A percentile compares a stretch with the other conserved stretches of the same genome.
Conservation (phyloP, 2,113 vertebrate species). For the Sminthopsis crassicaudata region DNA sequence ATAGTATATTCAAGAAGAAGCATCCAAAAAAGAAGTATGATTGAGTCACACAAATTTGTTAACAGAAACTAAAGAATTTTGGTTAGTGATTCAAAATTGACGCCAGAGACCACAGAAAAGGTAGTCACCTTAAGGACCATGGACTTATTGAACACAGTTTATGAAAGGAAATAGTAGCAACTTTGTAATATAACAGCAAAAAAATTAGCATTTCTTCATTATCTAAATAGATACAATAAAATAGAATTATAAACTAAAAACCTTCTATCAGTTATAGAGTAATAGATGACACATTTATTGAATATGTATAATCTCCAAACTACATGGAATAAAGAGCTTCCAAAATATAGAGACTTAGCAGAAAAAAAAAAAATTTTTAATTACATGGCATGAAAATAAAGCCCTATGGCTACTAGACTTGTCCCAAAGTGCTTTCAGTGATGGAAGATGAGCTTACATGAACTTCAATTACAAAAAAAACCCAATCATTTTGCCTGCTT, state of each 20-base stretch:
- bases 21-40: neutral
- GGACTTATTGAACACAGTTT: neutral
- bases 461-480: neutral
- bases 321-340: neutral
- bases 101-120: neutral
- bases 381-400: neutral
- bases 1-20: neutral
- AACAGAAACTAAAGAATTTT: neutral
- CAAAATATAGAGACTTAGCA: neutral
- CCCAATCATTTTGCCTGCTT: neutral
- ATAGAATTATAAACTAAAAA: neutral
- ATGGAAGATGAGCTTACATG: neutral
- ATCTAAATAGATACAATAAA: neutral
- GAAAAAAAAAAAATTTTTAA: neutral
- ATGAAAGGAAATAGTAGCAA: neutral
- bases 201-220: neutral
- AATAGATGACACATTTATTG: neutral
- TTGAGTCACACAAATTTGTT: neutral
- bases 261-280: neutral
- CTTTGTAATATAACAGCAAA: neutral
- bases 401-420: neutral
- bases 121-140: neutral
- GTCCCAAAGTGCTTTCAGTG: neutral
- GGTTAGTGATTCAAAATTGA: neutral
- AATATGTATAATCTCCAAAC: neutral